phyloP scores from a whole-genome alignment of 2,113 vertebrate genomes.

The Glaucomys volans region DNA sequence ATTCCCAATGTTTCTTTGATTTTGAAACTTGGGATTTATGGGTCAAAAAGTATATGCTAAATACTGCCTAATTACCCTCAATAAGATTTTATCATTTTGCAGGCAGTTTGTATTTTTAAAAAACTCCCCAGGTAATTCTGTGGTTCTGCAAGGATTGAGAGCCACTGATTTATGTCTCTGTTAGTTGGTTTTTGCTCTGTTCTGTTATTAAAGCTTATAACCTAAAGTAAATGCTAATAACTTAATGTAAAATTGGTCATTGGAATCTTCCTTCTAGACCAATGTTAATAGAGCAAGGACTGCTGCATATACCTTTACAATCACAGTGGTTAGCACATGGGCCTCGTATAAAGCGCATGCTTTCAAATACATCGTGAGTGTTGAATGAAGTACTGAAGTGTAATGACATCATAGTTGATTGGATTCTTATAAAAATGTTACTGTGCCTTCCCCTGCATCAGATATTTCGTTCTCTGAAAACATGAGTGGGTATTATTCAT shows the following conservation, averaged over 20 bases:
- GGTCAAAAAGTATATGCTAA: neutral
- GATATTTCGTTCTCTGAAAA: slow-evolving; percentile 43
- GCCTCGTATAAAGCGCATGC: neutral
- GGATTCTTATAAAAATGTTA: slow-evolving; percentile 29
- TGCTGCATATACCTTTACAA: neutral
- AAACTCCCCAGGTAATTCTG: neutral
- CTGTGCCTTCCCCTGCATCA: neutral
- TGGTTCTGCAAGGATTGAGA: neutral
- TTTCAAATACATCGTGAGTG: slow-evolving; percentile 31
- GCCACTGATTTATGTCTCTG: neutral
- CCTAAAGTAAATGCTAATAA: neutral
- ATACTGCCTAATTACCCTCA: neutral
- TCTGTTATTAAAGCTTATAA: slow-evolving; percentile 28
- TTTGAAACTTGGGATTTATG: slow-evolving; percentile 28
- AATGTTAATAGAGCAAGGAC: slow-evolving; percentile 7
- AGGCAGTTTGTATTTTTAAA: neutral
- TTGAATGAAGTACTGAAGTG: neutral
- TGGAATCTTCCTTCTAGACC: neutral
- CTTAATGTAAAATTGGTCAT: neutral
- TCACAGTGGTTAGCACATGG: neutral
- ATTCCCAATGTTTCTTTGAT: slow-evolving; percentile 37
- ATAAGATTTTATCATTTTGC: neutral
- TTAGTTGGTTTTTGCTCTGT: neutral
- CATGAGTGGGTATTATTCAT: neutral
- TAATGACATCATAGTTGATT: neutral